Evolutionary conservation across 2,797 vertebrate genomes (phyloP), one percentile per base, ranked within the genome.

Genomic region (Malacoctenus gilli): DNA sequence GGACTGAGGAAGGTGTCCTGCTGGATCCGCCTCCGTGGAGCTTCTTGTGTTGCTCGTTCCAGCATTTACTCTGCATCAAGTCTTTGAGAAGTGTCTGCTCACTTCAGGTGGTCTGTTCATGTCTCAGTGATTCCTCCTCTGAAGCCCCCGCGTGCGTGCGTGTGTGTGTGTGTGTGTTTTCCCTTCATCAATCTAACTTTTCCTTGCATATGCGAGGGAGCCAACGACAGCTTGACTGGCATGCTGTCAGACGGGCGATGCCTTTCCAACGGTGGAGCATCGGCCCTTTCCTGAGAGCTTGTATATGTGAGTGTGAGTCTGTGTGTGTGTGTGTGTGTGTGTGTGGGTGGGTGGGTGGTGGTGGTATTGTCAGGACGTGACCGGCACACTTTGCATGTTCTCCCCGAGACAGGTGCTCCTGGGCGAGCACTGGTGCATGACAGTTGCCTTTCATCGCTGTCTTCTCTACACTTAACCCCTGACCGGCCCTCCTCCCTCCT

Each of bases 381-480:
- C 82, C 89, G 87, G 93, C 90, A 82, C 89, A 58, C 86, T 94
- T 92, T 94, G 94, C 93, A 92, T 95, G 94, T 94, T 94, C 89
- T 91, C 58, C 87, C 82, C 77, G 89, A 95, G 94, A 94, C 93
- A 94, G 90, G 92, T 91, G 89, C 93, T 92, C 90, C 93, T 89
- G 91, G 91, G 89, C 85, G 90, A 83, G 92, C 95, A 94, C 86
- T 87, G 92, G 94, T 95, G 95, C 95, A 92, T 97, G 96, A 96
- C 95, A 95, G 95, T 95, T 95, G 94, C 95, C 95, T 95, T 95
- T 96, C 95, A 95, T 93, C 46, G 92, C 95, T 93, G 94, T 96
- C 95, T 95, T 92, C 92, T 94, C 81, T 87, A 82, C 92, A 90
- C 93, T 96, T 96, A 94, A 96, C 95, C 95, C 95, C 91, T 95